Conservation (phyloP, 1,140 invertebrate genomes). For the Conus betulinus region DNA sequence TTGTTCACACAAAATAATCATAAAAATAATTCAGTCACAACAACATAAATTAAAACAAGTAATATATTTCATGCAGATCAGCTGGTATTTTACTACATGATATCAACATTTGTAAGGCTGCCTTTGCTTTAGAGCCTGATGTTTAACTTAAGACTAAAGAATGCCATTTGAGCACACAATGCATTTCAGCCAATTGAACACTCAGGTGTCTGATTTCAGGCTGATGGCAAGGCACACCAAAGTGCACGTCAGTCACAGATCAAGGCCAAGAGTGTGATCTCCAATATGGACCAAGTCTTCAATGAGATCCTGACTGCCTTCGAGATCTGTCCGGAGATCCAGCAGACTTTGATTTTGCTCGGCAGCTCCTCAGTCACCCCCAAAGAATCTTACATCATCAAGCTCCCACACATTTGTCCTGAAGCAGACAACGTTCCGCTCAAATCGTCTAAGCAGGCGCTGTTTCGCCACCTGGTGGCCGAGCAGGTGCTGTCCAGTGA, state of each 20-base stretch:
- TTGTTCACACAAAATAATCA: too few species aligned
- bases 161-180: neutral
- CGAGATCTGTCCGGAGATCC: slow-evolving; percentile 63
- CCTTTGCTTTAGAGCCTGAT: neutral
- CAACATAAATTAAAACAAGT: too few species aligned
- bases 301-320: slow-evolving; percentile 58
- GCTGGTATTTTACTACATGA: too few species aligned
- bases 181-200: neutral
- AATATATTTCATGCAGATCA: too few species aligned
- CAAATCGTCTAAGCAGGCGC: slow-evolving; percentile 53
- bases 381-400: slow-evolving; percentile 65
- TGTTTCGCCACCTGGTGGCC: slow-evolving; percentile 62
- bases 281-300: slow-evolving; percentile 56
- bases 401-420: slow-evolving; percentile 59
- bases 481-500: slow-evolving; percentile 55
- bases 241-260: slow-evolving; percentile 20
- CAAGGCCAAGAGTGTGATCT: slow-evolving; percentile 50
- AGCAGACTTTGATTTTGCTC: slow-evolving; percentile 56
- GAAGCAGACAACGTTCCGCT: slow-evolving; percentile 59
- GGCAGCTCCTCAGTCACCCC: slow-evolving; percentile 66
- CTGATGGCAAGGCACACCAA: neutral
- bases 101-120: too few species aligned
- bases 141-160: too few species aligned
- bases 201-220: neutral
- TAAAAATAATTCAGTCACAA: too few species aligned